These are phyloP conservation scores for Calliscelio sp. DNA, from an alignment of 2,888 invertebrate genomes.

Conservation along the genomic window DNA sequence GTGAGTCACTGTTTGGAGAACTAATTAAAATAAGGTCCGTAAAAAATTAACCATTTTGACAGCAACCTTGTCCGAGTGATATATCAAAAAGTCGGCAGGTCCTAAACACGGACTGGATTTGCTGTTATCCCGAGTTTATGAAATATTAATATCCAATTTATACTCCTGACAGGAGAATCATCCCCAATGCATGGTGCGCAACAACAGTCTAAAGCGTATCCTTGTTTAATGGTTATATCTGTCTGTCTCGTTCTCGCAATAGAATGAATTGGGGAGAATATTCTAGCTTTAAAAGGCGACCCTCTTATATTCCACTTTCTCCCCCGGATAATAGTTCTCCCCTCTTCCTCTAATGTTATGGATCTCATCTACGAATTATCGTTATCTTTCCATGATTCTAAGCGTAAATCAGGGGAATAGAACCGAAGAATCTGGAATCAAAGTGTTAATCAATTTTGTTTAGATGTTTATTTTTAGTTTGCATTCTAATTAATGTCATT, in stretches of 20 bases:
- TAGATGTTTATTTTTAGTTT: too few species aligned
- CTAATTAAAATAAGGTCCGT: neutral
- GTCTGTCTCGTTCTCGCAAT: conserved; percentile 1
- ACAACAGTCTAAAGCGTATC: conserved; percentile 28
- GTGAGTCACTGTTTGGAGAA: conserved; percentile 25
- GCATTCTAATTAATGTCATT: too few species aligned
- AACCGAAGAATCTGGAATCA: too few species aligned
- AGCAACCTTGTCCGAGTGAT: conserved; percentile 39
- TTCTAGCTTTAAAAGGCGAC: conserved; percentile 46
- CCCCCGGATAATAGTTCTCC: conserved; percentile 61
- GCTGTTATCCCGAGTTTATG: conserved; percentile 77
- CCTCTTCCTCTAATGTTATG: conserved; percentile 14
- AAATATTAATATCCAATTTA: conserved; percentile 84
- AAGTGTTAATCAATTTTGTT: too few species aligned
- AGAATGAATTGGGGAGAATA: conserved; percentile 28
- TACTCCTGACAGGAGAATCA: conserved; percentile 79
- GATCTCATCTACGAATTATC: conserved; percentile 46
- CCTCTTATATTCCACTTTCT: conserved; percentile 57
- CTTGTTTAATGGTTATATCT: neutral
- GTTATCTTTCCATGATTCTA: conserved; percentile 55
- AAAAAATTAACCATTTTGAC: conserved; percentile 18
- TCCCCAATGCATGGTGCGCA: conserved; percentile 70
- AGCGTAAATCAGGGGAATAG: conserved; percentile 28
- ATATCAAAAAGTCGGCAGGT: conserved; percentile 59
- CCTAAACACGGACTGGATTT: conserved; percentile 64